These are phyloP conservation scores for Tolypeutes matacus DNA, from an alignment of 2,797 vertebrate species.

Conservation along the genomic window DNA sequence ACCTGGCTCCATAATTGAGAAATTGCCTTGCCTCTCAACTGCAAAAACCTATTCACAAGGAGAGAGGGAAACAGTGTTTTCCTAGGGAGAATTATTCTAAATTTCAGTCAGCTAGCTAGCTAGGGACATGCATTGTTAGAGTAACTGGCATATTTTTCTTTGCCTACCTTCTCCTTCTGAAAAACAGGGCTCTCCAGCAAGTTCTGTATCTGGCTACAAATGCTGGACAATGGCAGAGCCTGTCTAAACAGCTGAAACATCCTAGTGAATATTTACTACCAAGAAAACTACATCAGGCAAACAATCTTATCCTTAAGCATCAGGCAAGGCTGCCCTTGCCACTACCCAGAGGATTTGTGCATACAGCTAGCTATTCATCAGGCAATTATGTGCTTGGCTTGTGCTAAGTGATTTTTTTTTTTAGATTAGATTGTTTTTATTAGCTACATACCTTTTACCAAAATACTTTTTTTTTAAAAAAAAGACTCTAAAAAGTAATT, in stretches of 20 bases:
- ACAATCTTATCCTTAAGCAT: background rate
- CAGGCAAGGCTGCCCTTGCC: background rate
- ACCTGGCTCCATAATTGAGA: background rate
- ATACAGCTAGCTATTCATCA: background rate
- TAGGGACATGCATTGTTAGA: background rate
- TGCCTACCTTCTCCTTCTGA: background rate
- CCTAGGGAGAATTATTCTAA: constrained; percentile 26
- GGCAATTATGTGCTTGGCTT: background rate
- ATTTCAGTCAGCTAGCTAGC: background rate
- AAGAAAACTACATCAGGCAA: background rate
- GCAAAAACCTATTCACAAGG: background rate
- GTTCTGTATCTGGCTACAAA: background rate
- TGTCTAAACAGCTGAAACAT: background rate
- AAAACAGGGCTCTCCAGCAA: background rate
- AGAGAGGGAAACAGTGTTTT: background rate
- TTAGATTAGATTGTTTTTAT: no score
- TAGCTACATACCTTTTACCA: no score
- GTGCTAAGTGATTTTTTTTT: background rate
- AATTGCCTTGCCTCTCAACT: background rate
- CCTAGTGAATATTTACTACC: background rate
- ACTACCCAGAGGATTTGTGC: background rate
- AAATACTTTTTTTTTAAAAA: no score
- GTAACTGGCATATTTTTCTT: background rate
- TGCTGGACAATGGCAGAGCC: background rate
- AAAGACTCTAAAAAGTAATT: no score